Conservation (phyloP, 2,113 vertebrate genomes). For the Circaetus cinerascens region DNA sequence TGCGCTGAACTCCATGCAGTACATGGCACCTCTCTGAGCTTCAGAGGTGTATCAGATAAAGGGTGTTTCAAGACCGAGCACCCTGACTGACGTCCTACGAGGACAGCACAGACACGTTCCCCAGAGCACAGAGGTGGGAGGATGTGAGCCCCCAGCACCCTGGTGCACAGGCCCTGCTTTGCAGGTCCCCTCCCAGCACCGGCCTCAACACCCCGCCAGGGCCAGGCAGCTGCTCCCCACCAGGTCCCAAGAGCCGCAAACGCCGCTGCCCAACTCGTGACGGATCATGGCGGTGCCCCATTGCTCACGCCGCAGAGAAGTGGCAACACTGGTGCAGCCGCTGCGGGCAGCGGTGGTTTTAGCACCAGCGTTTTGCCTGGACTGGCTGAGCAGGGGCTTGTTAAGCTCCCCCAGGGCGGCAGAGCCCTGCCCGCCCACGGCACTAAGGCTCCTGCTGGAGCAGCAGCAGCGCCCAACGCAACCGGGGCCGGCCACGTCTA, state of each 20-base stretch:
- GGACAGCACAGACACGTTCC: neutral
- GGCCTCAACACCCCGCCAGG: fast-evolving
- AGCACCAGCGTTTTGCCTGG: fast-evolving
- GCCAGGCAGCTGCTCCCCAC: neutral
- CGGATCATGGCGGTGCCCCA: fast-evolving
- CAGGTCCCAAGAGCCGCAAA: fast-evolving
- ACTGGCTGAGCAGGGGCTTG: fast-evolving
- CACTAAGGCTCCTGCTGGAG: neutral
- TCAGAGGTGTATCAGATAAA: neutral
- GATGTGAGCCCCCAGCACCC: fast-evolving
- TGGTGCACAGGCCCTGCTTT: neutral
- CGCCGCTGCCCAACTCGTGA: fast-evolving
- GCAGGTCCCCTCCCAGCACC: neutral
- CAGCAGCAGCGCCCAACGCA: fast-evolving
- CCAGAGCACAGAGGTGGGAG: neutral
- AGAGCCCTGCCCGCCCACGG: neutral
- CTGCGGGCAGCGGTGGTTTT: neutral
- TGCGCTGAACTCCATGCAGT: neutral
- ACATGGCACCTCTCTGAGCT: neutral
- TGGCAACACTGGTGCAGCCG: fast-evolving
- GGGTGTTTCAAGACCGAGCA: neutral
- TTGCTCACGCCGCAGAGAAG: neutral
- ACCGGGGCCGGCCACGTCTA: fast-evolving
- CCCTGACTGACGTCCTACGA: fast-evolving
- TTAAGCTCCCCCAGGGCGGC: neutral